These are phyloP conservation scores for Anser brachyrhynchus DNA, from an alignment of 2,113 vertebrate genomes.

Conservation along the genomic window DNA sequence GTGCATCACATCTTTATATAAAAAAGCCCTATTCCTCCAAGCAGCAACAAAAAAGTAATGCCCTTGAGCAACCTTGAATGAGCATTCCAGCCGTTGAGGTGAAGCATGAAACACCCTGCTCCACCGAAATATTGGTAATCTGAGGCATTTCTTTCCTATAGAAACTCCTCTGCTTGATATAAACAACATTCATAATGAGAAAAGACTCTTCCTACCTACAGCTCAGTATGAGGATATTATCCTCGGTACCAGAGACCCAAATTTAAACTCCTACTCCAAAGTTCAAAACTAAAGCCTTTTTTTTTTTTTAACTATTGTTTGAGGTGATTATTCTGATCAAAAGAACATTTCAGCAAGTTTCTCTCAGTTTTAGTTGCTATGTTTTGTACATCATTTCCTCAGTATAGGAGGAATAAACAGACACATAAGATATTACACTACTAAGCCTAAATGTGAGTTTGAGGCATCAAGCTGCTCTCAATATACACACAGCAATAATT, in stretches of 20 bases:
- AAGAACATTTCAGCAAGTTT: neutral
- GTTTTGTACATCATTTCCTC: neutral
- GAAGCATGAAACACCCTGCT: neutral
- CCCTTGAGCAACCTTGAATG: neutral
- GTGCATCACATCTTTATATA: neutral
- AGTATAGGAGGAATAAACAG: neutral
- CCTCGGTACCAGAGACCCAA: neutral
- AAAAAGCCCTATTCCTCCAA: neutral
- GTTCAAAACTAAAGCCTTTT: neutral
- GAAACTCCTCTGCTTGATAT: neutral
- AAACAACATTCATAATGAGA: neutral
- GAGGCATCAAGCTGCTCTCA: neutral
- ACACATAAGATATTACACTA: neutral
- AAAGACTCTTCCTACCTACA: neutral
- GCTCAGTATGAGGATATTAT: neutral
- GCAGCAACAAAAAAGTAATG: neutral
- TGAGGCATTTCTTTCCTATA: neutral
- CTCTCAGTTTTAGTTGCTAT: neutral
- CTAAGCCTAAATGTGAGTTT: neutral
- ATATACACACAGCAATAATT: neutral
- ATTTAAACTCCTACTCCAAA: neutral
- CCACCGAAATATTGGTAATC: neutral
- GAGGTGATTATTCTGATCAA: neutral
- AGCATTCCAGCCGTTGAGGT: neutral
- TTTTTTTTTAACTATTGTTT: neutral